Evolutionary conservation across 2,888 invertebrate species (phyloP), one percentile per base, ranked within the genome.

Genomic region (Cheilosia vernalis): DNA sequence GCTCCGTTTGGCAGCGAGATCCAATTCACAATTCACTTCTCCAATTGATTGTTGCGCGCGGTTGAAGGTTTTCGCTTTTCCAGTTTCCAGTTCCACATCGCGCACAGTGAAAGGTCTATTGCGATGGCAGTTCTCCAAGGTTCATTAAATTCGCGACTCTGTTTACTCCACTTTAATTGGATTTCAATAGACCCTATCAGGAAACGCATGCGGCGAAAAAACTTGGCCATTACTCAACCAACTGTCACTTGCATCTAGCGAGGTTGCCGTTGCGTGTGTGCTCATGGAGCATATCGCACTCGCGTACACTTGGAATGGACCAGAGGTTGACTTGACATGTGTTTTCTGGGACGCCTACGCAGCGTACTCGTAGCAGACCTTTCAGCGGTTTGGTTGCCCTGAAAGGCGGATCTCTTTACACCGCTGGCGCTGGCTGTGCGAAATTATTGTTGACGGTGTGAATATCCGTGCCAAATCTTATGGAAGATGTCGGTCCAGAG

Each of bases 131-230:
- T 64, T 72, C 33, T 63, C 66, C 85, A 85, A 81, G 85, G 85
- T 72, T 77, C 85, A 85, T 85, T 77, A 73, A 80, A 61, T 81
- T 76, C 30, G 76, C 81, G 49, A 58, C 73, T 79, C 27, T 49
- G 58, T 15, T 74, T 56, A 49, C 60, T 72, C 60, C 44, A 63
- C 77, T 81, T 85, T 85, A 85, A 85, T 85, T 85, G 85, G 81
- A 85, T 85, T 81, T 72, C 85, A 85, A 81, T 81, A 63, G 81
- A 85, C 80, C 76, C 74, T 61, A 70, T 76, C 81, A 77, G 85
- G 72, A 81, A 81, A 58, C 61, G 74, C 58, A 74, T 69, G 63
- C 55, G 73, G 63, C 55, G 73, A 58, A 70, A 80, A 74, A 64
- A 70, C 76, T 76, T 67, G 72, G 77, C 24, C 81, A 81, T 81